Evolutionary conservation across 2,797 vertebrate genomes (phyloP).

Genomic region (Pangasius larnaudii): DNA sequence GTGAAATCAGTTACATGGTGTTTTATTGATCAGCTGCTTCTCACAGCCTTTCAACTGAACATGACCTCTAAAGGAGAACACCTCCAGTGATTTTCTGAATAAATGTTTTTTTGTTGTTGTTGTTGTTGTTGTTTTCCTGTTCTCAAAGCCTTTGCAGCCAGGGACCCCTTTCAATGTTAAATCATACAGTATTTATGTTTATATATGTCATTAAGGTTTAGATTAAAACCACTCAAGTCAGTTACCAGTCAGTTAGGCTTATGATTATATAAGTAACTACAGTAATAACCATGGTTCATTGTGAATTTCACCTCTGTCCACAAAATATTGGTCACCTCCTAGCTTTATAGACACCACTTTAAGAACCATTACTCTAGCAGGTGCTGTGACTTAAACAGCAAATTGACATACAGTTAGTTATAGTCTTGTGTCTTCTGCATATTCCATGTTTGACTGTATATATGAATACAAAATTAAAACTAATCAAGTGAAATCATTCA

Average conservation of each 20-base stretch:
- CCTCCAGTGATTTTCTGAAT: neutral
- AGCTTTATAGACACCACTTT: neutral
- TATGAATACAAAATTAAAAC: neutral
- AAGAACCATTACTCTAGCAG: neutral
- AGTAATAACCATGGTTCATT: neutral
- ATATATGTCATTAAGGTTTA: neutral
- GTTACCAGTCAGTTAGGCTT: neutral
- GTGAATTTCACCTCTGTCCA: neutral
- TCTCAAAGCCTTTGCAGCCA: neutral
- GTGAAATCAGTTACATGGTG: slow-evolving; percentile 39
- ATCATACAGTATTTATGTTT: neutral
- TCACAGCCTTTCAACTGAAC: slow-evolving; percentile 2
- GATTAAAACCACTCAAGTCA: neutral
- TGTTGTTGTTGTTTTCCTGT: neutral
- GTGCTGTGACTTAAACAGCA: neutral
- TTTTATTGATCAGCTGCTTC: slow-evolving; percentile 15
- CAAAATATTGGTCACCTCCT: neutral
- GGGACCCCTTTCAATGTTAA: neutral
- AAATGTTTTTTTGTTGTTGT: neutral
- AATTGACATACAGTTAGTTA: neutral
- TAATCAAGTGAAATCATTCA: too few species aligned
- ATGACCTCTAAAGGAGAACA: slow-evolving; percentile 1
- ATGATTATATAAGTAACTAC: neutral
- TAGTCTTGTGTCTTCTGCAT: neutral
- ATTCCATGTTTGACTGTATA: neutral